phyloP scores from a whole-genome alignment of 2,797 vertebrate genomes.

The Morelia viridis region DNA sequence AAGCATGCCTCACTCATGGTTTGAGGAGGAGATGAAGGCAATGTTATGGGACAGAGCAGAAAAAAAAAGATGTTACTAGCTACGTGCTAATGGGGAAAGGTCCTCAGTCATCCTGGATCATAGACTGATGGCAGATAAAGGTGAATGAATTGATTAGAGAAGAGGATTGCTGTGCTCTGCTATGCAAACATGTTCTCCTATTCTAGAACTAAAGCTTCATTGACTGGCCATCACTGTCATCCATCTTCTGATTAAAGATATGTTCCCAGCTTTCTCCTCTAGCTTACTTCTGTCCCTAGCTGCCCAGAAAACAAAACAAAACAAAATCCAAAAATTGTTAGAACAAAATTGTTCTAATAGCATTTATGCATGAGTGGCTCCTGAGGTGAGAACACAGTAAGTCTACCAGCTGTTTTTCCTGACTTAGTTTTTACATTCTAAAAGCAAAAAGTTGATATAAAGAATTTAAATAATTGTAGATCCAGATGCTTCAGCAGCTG shows the following conservation, averaged over 20 bases:
- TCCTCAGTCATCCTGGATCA: neutral
- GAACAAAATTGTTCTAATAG: neutral
- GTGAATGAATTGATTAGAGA: neutral
- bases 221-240: neutral
- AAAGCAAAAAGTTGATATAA: neutral
- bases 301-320: neutral
- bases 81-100: neutral
- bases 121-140: neutral
- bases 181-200: neutral
- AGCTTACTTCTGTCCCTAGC: neutral
- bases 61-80: neutral
- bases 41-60: neutral
- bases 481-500: neutral
- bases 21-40: neutral
- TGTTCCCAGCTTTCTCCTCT: neutral
- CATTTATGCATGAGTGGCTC: neutral
- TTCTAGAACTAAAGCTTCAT: neutral
- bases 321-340: too few species aligned
- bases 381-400: neutral
- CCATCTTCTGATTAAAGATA: neutral
- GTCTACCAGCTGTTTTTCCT: neutral
- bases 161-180: neutral
- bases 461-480: neutral
- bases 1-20: neutral
- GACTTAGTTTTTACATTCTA: neutral